phyloP scores from a whole-genome alignment of 2,888 invertebrate species.

The Volucella inflata region DNA sequence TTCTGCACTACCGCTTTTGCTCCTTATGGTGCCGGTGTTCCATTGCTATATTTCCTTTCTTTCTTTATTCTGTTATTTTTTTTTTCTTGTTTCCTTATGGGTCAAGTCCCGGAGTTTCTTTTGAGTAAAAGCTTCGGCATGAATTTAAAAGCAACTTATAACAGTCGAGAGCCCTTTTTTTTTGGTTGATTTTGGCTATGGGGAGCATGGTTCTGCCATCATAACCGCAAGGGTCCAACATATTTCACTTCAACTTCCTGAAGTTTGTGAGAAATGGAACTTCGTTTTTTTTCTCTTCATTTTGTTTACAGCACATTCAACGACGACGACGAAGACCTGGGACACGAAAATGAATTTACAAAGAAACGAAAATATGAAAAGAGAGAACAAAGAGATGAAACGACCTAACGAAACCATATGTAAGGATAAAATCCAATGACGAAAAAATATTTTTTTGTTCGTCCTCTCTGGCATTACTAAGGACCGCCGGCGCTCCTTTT shows the following conservation, averaged over 20 bases:
- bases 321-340: slow-evolving; percentile 14
- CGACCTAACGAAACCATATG: neutral
- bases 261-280: slow-evolving; percentile 62
- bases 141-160: slow-evolving; percentile 59
- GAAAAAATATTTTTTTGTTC: neutral
- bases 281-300: neutral
- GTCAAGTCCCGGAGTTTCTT: slow-evolving; percentile 69
- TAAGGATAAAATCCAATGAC: slow-evolving; percentile 35
- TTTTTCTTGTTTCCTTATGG: slow-evolving; percentile 8
- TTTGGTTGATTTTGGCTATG: neutral
- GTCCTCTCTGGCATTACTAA: neutral
- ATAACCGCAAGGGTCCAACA: slow-evolving; percentile 24
- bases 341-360: neutral
- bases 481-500: slow-evolving; percentile 1
- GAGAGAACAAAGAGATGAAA: neutral
- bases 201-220: neutral
- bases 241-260: slow-evolving; percentile 62
- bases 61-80: slow-evolving; percentile 32
- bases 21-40: slow-evolving; percentile 11
- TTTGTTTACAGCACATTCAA: slow-evolving; percentile 43
- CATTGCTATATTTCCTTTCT: slow-evolving; percentile 61
- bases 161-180: slow-evolving; percentile 19
- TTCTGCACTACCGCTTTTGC: slow-evolving; percentile 39
- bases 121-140: slow-evolving; percentile 62
- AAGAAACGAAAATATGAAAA: neutral